Conservation (phyloP, 2,888 invertebrate species). For the Cacoxenus indagator region DNA sequence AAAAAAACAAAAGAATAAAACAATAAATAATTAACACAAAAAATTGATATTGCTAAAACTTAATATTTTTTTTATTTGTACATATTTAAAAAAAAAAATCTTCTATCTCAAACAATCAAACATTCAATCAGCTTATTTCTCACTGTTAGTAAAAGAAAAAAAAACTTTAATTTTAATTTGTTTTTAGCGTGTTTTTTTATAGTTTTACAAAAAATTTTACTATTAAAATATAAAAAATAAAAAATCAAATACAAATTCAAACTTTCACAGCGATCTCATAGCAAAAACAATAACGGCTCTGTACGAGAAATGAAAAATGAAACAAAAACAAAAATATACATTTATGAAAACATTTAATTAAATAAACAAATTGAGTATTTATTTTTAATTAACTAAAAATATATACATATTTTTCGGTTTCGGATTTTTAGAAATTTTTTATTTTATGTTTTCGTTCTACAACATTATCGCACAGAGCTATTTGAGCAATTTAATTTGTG, state of each 20-base stretch:
- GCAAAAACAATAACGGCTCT: slow-evolving; percentile 47
- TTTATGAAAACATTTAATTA: not conserved
- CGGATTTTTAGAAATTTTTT: not conserved
- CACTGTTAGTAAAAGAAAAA: too few relatives aligned
- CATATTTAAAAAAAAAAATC: too few relatives aligned
- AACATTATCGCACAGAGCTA: slow-evolving; percentile 45
- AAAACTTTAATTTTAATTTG: too few relatives aligned
- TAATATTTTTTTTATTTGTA: too few relatives aligned
- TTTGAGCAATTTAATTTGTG: slow-evolving; percentile 32
- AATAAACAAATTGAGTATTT: not conserved
- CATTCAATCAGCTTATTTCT: too few relatives aligned
- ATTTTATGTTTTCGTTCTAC: slow-evolving; percentile 1
- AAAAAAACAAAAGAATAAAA: too few relatives aligned
- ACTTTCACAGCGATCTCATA: slow-evolving; percentile 69
- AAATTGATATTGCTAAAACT: too few relatives aligned
- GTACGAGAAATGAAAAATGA: slow-evolving; percentile 26
- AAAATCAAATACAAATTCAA: slow-evolving; percentile 58
- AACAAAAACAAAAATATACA: not conserved
- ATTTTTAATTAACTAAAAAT: slow-evolving; percentile 4
- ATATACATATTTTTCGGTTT: too few relatives aligned
- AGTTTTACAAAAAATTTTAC: too few relatives aligned
- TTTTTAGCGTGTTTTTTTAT: too few relatives aligned
- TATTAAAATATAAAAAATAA: slow-evolving; percentile 15
- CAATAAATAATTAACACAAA: too few relatives aligned
- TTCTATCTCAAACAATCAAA: too few relatives aligned